Evolutionary conservation across 2,113 vertebrate genomes (phyloP).

Genomic region (Elaphurus davidianus): DNA sequence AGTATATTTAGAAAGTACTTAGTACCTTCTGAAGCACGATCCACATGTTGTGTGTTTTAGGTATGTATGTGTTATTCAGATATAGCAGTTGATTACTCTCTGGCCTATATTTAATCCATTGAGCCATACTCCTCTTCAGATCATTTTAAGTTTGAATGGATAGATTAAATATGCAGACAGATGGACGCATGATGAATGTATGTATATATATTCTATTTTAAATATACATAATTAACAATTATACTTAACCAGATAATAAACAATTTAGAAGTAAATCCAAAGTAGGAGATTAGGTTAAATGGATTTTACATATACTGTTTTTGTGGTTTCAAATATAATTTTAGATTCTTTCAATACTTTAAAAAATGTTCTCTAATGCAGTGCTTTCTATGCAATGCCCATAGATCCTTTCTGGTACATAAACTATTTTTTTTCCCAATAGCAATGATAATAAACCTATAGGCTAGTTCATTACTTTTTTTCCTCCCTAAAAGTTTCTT

Average conservation of each 20-base stretch:
- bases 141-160: background rate
- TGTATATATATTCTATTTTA: background rate
- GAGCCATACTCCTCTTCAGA: background rate
- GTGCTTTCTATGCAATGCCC: background rate
- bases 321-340: background rate
- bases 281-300: background rate
- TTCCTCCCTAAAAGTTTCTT: background rate
- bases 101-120: background rate
- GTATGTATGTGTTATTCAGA: background rate
- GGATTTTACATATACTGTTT: background rate
- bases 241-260: background rate
- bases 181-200: background rate
- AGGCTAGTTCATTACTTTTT: background rate
- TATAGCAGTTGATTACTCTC: background rate
- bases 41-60: background rate
- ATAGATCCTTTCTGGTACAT: background rate
- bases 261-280: constrained; percentile 1
- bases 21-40: background rate
- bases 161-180: background rate
- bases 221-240: background rate
- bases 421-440: background rate
- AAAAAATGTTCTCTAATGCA: background rate
- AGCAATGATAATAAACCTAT: background rate
- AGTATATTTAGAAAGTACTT: background rate
- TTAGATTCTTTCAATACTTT: background rate